Evolutionary conservation across 2,113 vertebrate species (phyloP).

Genomic region (human): DNA sequence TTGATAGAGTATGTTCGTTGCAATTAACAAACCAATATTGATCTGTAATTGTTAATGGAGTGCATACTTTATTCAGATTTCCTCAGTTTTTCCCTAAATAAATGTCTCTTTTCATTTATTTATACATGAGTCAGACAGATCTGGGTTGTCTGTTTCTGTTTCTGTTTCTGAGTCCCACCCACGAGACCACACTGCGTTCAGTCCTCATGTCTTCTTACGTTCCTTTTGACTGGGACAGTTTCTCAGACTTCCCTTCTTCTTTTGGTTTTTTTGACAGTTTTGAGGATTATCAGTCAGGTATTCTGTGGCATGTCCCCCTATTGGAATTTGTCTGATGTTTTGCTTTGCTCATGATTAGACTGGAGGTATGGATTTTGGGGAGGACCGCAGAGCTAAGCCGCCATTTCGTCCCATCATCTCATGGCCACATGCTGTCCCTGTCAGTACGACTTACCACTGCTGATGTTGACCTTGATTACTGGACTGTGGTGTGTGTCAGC

Average conservation of each 20-base stretch:
- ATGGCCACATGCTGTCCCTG: rapidly evolving
- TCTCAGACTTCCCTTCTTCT: neutral
- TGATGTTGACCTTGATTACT: neutral
- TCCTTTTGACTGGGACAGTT: neutral
- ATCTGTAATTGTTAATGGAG: neutral
- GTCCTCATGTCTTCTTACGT: rapidly evolving
- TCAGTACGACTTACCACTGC: neutral
- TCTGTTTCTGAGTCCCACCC: neutral
- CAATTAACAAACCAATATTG: neutral
- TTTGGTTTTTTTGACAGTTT: neutral
- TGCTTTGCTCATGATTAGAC: neutral
- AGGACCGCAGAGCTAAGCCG: neutral
- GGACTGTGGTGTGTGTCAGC: neutral
- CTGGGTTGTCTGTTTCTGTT: too few species aligned
- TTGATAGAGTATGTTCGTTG: neutral
- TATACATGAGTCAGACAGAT: too few species aligned
- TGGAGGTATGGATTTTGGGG: neutral
- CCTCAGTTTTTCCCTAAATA: neutral
- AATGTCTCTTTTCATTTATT: too few species aligned
- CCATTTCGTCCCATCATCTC: neutral
- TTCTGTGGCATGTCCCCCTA: neutral
- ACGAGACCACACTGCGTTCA: too few species aligned
- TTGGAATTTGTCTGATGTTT: neutral
- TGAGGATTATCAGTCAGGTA: neutral
- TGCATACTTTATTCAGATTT: neutral